Base-by-base conservation (phyloP, 2,113 vertebrate species). In the Platysternon megacephalum region DNA sequence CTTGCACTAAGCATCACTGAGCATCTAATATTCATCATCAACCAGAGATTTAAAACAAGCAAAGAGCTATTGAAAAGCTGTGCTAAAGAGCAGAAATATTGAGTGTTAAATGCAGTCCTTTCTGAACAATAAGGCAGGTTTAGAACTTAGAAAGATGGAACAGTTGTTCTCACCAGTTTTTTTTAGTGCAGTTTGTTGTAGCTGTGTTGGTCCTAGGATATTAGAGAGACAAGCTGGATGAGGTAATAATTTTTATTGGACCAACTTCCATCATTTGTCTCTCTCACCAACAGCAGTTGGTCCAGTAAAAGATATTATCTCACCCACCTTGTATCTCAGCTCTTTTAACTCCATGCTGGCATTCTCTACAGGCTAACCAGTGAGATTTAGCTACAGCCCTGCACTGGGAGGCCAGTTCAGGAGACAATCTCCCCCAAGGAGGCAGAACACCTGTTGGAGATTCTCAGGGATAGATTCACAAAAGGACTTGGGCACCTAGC, bases 381-480 rank as follows among this genome's bases (percentile, higher is more conserved):
- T 91, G 91, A 86, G 83, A 42, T 94, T 94, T 81, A 72, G n/a
- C 65, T 78, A 65, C 78, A 89, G 87, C 85, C 94, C 86, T 48
- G 91, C 91, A 52, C 82, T 83, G 35, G 29, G 8, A 93, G 87
- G 78, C 29, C 82, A 48, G 52, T 89, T 84, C 78, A 52, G 90
- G 72, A 97, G 22, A 32, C 35, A 28, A 56, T 82, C 91, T 80
- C 44, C 39, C 42, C 5, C 24, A 46, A 2, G 42, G 11, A 72
- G 65, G n/a, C 65, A 39, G 65, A 72, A 22, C 19, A 72, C 65
- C 4, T 39, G n/a, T 72, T 72, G n/a, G 17, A 39, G 65, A 72
- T 11, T 72, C n/a, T 39, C 9, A 21, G 17, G 19, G 35, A 17
- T 4, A n/a, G 17, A 68, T 17, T 68, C 65, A 68, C 35, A 68